Conservation (phyloP, 2,888 invertebrate genomes). For the Euclidia mi region DNA sequence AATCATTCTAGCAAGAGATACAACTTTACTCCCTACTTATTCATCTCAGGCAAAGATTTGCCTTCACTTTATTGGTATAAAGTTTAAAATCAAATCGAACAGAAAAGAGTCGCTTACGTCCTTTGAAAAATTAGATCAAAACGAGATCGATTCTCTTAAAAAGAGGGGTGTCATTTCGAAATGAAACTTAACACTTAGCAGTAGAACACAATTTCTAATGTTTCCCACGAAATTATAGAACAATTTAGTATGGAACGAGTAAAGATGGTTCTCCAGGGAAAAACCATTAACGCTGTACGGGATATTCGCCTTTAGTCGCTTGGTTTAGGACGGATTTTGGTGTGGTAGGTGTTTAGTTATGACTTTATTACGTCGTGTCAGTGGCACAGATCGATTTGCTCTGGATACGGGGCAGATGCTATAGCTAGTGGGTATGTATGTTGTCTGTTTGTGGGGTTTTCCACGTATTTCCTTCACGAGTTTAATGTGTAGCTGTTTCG, state of each 20-base stretch:
- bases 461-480: slow-evolving; percentile 13
- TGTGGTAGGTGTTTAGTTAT: slow-evolving; percentile 52
- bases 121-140: slow-evolving; percentile 58
- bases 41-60: slow-evolving; percentile 50
- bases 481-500: no score
- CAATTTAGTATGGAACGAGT: slow-evolving; percentile 85
- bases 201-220: slow-evolving; percentile 58
- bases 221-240: slow-evolving; percentile 71
- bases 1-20: slow-evolving; percentile 79
- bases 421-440: slow-evolving; percentile 62
- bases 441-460: slow-evolving; percentile 27
- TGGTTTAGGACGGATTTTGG: slow-evolving; percentile 55
- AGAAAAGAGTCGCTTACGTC: slow-evolving; percentile 55
- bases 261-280: slow-evolving; percentile 90
- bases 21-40: slow-evolving; percentile 73
- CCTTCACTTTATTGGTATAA: slow-evolving; percentile 31
- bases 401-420: slow-evolving; percentile 72
- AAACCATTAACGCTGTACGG: slow-evolving; percentile 66
- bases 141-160: slow-evolving; percentile 88
- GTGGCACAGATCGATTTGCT: slow-evolving; percentile 83
- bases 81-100: slow-evolving; percentile 49
- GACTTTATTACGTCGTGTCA: slow-evolving; percentile 61
- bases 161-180: slow-evolving; percentile 45
- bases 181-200: neutral
- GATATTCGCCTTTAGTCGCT: slow-evolving; percentile 55